A percentile compares a stretch with the other conserved stretches of the same genome.
phyloP scores from a whole-genome alignment of 2,797 vertebrate species.

The Ctenosaura bakeri region DNA sequence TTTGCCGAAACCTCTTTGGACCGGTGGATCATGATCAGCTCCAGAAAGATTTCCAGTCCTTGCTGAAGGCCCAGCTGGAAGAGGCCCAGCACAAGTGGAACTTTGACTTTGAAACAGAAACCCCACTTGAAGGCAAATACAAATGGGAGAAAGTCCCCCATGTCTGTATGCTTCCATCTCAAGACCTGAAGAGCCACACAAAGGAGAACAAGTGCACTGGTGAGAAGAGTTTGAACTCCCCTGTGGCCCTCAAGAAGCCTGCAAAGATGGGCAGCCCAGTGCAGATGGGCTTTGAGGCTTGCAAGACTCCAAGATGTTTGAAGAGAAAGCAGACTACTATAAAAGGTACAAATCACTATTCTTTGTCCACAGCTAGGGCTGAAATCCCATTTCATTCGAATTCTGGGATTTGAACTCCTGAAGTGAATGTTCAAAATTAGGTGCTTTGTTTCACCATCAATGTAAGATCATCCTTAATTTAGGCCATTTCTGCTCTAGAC shows the following conservation, averaged over 20 bases:
- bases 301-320: conserved; percentile 54
- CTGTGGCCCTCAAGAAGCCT: conserved; percentile 56
- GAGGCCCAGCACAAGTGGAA: conserved; percentile 89
- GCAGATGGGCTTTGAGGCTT: conserved; percentile 44
- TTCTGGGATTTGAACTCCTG: background rate
- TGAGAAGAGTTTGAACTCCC: conserved; percentile 73
- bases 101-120: conserved; percentile 89
- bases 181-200: conserved; percentile 42
- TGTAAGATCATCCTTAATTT: background rate
- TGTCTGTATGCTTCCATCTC: conserved; percentile 71
- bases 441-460: background rate
- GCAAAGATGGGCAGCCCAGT: conserved; percentile 68
- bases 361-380: background rate
- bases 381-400: background rate
- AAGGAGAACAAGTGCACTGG: conserved; percentile 34
- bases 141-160: conserved; percentile 86
- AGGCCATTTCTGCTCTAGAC: background rate
- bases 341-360: conserved; percentile 82
- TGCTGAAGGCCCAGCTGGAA: conserved; percentile 81
- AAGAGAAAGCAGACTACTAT: conserved; percentile 92
- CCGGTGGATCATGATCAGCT: conserved; percentile 88
- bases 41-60: conserved; percentile 78
- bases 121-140: conserved; percentile 85
- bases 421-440: background rate
- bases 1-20: conserved; percentile 89